phyloP scores from a whole-genome alignment of 1,140 invertebrate species.

The Geopemphigus sp. region DNA sequence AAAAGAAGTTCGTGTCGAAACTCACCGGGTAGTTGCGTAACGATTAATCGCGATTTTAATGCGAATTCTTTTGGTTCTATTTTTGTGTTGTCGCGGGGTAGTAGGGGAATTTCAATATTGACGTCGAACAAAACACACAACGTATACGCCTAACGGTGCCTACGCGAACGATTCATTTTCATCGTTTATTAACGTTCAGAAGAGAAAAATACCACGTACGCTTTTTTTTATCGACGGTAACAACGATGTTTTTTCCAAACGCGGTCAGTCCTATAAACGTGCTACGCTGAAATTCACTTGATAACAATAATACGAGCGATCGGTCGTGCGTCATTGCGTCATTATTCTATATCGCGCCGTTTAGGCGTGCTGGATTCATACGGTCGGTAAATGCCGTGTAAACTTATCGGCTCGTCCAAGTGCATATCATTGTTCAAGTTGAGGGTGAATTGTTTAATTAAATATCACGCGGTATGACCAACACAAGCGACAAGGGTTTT shows the following conservation, averaged over 20 bases:
- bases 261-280: neutral
- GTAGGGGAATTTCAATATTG: neutral
- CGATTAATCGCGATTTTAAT: neutral
- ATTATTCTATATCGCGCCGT: neutral
- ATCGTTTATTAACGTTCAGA: neutral
- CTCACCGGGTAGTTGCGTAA: neutral
- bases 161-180: neutral
- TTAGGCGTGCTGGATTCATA: neutral
- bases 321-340: neutral
- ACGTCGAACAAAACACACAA: neutral
- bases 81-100: neutral
- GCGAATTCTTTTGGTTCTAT: neutral
- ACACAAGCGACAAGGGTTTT: neutral
- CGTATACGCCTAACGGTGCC: neutral
- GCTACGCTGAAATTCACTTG: neutral
- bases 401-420: neutral
- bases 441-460: too few relatives aligned
- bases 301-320: neutral
- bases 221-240: constrained; percentile 9
- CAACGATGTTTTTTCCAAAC: constrained; percentile 14
- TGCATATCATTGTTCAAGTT: too few relatives aligned
- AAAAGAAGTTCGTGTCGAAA: constrained; percentile 28
- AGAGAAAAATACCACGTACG: neutral
- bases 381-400: neutral
- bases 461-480: neutral